Evolutionary conservation across 53 echinoderm and acorn worm species (phyloP).

Genomic region (Temnopleurus reevesii): DNA sequence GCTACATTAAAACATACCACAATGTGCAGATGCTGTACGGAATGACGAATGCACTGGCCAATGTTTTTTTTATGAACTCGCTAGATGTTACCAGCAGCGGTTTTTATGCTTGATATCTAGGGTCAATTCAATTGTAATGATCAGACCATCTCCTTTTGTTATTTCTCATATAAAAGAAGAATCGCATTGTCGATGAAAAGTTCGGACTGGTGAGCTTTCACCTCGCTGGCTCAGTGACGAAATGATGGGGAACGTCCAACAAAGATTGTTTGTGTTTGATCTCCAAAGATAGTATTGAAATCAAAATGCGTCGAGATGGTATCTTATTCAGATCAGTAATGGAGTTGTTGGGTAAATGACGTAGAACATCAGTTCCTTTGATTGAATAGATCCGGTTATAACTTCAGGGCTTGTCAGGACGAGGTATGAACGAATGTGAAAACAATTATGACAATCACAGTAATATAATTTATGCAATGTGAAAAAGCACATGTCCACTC

Average conservation of each 20-base stretch:
- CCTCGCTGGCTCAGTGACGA: background rate
- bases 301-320: background rate
- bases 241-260: background rate
- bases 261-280: background rate
- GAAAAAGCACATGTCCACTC: no score
- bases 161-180: background rate
- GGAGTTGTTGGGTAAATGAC: background rate
- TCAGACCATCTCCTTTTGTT: background rate
- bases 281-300: background rate
- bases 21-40: no score
- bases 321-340: background rate
- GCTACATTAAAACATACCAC: no score
- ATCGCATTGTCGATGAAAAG: conserved; percentile 13
- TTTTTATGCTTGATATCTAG: no score
- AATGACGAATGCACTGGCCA: no score
- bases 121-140: background rate
- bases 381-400: background rate
- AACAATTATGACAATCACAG: background rate
- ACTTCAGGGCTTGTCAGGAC: background rate
- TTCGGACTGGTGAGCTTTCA: background rate
- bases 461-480: no score
- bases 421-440: background rate
- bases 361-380: background rate
- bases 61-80: no score
- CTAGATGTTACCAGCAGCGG: no score